Evolutionary conservation across 2,888 invertebrate species (phyloP), one percentile per base, ranked within the genome.

Genomic region (Pediacus dermestoides): DNA sequence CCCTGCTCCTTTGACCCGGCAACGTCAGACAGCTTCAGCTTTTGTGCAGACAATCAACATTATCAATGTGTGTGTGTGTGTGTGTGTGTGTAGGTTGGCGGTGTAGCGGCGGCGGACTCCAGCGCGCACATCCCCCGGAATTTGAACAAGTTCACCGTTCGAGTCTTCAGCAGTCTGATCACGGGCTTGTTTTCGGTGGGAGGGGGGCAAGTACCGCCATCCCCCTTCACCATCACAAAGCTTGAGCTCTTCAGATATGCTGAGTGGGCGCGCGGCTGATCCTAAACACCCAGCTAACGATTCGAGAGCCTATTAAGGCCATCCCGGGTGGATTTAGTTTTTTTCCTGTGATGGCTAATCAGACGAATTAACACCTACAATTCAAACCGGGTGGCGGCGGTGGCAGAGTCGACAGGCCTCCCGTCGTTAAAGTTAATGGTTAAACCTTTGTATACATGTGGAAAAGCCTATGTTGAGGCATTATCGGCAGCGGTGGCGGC

Each of bases 11-110:
- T 42, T 45, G 36, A 50, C 42, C 42, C 39, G 44, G 31, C 50
- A 37, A 40, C 46, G 46, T 48, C 48, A 46, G 52, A 56, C 53
- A 46, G 44, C 50, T 40, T 30, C 45, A 44, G 44, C 53, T 51
- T 50, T 47, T 54, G 54, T 57, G 52, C 57, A 55, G 55, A 57
- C 54, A 57, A 55, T 54, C 57, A 55, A 46, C 55, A 52, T 52
- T 53, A 52, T 50, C 49, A 46, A 45, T 34, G 30, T 42, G n/a
- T n/a, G n/a, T n/a, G n/a, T n/a, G n/a, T n/a, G n/a, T n/a, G n/a
- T n/a, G n/a, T n/a, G n/a, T n/a, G n/a, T n/a, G n/a, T n/a, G n/a
- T n/a, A n/a, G n/a, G n/a, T n/a, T n/a, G 10, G 14, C 30, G 35
- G 22, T 22, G 22, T 31, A 30, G 34, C 33, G 34, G 30, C 11